Evolutionary conservation across 2,888 invertebrate species (phyloP).

Genomic region (Ectemnius continuus): DNA sequence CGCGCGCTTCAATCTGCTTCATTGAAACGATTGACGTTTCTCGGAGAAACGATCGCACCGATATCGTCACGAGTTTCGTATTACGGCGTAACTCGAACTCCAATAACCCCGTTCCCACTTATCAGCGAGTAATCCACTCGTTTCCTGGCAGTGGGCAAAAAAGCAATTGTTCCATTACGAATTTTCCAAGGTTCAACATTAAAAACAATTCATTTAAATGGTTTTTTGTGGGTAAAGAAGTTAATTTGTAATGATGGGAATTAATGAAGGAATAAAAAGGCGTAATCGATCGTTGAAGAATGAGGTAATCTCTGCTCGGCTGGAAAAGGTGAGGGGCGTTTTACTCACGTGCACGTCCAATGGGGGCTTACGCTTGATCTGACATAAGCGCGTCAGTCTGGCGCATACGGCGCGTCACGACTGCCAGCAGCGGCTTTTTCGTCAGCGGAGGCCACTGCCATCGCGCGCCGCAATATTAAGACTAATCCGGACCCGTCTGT

Average conservation of each 20-base stretch:
- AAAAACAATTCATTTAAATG: too few species aligned
- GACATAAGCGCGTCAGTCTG: slow-evolving; percentile 46
- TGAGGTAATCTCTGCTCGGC: not conserved
- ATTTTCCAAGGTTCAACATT: too few species aligned
- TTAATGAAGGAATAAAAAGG: too few species aligned
- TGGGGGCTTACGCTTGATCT: slow-evolving; percentile 42
- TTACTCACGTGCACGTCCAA: slow-evolving; percentile 13
- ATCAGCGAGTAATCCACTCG: too few species aligned
- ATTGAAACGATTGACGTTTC: slow-evolving; percentile 51
- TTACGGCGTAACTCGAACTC: too few species aligned
- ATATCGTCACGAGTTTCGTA: slow-evolving; percentile 2
- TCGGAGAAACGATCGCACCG: slow-evolving; percentile 32
- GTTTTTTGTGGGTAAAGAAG: too few species aligned
- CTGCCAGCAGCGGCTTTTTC: slow-evolving; percentile 36
- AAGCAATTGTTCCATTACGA: too few species aligned
- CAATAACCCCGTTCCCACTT: too few species aligned
- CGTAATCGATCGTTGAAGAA: too few species aligned
- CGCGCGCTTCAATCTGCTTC: slow-evolving; percentile 40
- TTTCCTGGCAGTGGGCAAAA: too few species aligned
- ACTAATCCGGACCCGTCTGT: slow-evolving; percentile 53
- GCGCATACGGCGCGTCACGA: slow-evolving; percentile 30
- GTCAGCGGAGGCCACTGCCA: slow-evolving; percentile 7
- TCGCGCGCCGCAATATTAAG: slow-evolving; percentile 42
- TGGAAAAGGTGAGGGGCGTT: slow-evolving; percentile 26
- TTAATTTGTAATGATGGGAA: too few species aligned